Base-by-base conservation (phyloP, 2,888 invertebrate species). In the Trichopria drosophilae region DNA sequence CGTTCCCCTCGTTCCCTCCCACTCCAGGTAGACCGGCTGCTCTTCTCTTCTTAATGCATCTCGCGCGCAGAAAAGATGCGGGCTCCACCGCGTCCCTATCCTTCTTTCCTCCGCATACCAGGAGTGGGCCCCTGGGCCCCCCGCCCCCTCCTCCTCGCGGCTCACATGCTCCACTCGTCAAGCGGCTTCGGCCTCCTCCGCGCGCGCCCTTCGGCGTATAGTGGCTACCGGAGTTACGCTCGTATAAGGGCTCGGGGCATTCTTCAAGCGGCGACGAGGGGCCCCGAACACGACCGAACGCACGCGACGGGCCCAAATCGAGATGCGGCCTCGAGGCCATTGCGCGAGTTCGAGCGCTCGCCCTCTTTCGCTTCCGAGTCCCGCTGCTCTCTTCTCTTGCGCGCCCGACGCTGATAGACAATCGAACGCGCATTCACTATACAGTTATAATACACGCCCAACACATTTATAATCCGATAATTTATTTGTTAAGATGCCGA, bases 181-280 rank as follows among this genome's bases (percentile, higher is more conserved):
- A 36, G 47, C 54, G 34, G 42, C 41, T 48, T 51, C 48, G 43
- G 46, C 23, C 28, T 24, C 32, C 24, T 7, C 29, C 31, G 49
- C 51, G 34, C 36, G 49, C 19, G 35, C 41, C 51, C 16, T 23
- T 50, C 56, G 57, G 26, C 51, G 39, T 50, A n/a, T n/a, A 42
- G 31, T 32, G 71, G 71, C 74, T 74, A 71, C 74, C 67, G 71
- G 73, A 71, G 68, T 74, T 74, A 74, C 73, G 72, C 74, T 74
- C 73, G 73, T 74, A 74, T 66, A 73, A 65, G 67, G 67, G 66
- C 68, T 62, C 63, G 63, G 57, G 64, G 66, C 66, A 65, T 61
- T 65, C 59, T 60, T 55, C 63, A 57, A 59, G 59, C 53, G 53
- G 50, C 55, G 49, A 56, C 69, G 68, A 61, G 63, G 52, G 62